phyloP scores from a whole-genome alignment of 2,113 vertebrate species.

The Myotis davidii region DNA sequence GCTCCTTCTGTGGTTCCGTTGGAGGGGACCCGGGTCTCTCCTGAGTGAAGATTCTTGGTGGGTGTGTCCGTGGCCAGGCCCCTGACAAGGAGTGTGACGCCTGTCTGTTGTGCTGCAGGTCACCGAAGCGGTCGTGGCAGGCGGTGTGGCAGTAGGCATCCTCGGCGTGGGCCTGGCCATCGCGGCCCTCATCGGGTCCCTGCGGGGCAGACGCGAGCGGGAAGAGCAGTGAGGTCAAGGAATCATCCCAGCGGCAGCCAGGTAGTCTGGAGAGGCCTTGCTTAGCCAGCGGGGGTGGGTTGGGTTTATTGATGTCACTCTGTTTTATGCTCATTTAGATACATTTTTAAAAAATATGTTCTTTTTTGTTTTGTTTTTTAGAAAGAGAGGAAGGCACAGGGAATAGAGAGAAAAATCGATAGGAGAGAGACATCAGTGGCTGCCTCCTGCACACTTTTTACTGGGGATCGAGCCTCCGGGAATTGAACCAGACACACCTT shows the following conservation, averaged over 20 bases:
- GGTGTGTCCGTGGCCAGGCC: too few relatives aligned
- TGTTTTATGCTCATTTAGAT: background rate
- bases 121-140: rapidly evolving
- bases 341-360: too few relatives aligned
- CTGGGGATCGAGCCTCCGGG: too few relatives aligned
- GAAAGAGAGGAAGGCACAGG: too few relatives aligned
- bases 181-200: rapidly evolving
- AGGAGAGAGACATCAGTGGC: too few relatives aligned
- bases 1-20: too few relatives aligned
- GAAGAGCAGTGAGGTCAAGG: background rate
- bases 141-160: rapidly evolving
- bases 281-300: background rate
- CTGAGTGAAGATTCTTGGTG: too few relatives aligned
- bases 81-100: background rate
- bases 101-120: background rate
- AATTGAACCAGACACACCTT: too few relatives aligned
- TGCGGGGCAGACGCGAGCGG: rapidly evolving
- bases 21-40: too few relatives aligned
- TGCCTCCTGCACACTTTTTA: too few relatives aligned
- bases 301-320: background rate
- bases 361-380: too few relatives aligned
- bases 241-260: rapidly evolving
- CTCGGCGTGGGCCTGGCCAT: background rate
- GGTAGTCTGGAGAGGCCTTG: rapidly evolving
- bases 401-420: too few relatives aligned